Base-by-base conservation (phyloP, 2,113 vertebrate genomes). In the Scalopus aquaticus region DNA sequence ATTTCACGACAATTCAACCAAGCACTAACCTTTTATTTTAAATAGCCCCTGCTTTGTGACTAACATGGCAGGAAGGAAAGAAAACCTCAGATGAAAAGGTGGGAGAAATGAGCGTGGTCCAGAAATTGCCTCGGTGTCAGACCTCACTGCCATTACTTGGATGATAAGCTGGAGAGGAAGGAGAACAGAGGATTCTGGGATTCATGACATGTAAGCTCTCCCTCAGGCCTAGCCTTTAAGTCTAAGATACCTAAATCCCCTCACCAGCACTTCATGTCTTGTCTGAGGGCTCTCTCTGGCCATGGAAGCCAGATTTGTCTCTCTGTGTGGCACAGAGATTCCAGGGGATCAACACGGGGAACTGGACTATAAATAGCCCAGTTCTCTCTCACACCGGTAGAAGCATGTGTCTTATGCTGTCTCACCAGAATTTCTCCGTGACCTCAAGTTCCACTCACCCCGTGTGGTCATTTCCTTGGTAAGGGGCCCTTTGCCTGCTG, bases 1-100 rank as follows among this genome's bases (percentile, higher is more conserved):
- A 46, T 58, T 46, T 44, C 30, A 74, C 79, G 65, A 92, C 20
- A 83, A 80, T 79, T 87, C 37, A 82, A 72, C 32, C 9, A 62
- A 80, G 67, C n/a, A 67, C 77, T 56, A 76, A 88, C 19, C 1
- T 49, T 79, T 79, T 90, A 83, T 87, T 90, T 89, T 72, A 95
- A 90, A 54, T 86, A 84, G 91, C 26, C 4, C 15, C 3, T 16
- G 20, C 1, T 65, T 88, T 93, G 69, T 86, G 54, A 72, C 65
- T 69, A 78, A 49, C 56, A 86, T 77, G 60, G 51, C 22, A 84
- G 22, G 42, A 15, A 86, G 80, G 39, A 79, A 91, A 80, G 73
- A 77, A 77, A 51, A 51, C 54, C 7, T 76, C 90, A 80, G 32
- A 73, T 76, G 26, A 87, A 90, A 78, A 92, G 42, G 3, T 26